Percentiles rank a stretch among this genome's conserved stretches.
Evolutionary conservation across 2,113 vertebrate species (phyloP).

Genomic region (Blennius ocellaris): DNA sequence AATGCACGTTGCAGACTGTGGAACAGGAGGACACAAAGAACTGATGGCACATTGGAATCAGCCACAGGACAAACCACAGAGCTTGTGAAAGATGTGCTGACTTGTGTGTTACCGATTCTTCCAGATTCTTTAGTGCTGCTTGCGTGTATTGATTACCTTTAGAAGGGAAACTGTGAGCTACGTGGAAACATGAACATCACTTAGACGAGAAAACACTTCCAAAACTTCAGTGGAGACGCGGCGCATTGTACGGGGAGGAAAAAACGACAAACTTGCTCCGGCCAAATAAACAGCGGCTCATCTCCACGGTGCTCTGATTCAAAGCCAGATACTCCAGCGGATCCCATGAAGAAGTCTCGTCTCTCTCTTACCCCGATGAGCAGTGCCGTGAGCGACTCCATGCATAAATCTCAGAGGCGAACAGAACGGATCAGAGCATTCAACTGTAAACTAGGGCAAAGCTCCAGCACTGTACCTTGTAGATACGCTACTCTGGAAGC

Average conservation of each 20-base stretch:
- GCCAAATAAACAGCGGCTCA: constrained; percentile 24
- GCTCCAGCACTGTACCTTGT: constrained; percentile 66
- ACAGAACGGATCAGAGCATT: constrained; percentile 68
- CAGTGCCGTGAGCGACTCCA: constrained; percentile 50
- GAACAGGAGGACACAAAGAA: constrained; percentile 35
- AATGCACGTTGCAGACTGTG: constrained; percentile 29
- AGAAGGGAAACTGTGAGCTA: neutral
- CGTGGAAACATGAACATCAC: neutral
- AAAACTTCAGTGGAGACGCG: neutral
- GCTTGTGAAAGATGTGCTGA: constrained; percentile 12
- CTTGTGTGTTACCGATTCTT: constrained; percentile 14
- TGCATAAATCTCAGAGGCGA: constrained; percentile 71
- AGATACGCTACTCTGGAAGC: constrained; percentile 55
- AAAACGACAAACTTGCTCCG: constrained; percentile 56
- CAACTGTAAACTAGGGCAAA: constrained; percentile 82
- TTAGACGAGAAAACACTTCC: constrained; percentile 1
- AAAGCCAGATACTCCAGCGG: constrained; percentile 35
- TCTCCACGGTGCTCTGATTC: constrained; percentile 34
- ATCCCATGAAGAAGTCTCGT: constrained; percentile 39
- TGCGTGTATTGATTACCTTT: neutral
- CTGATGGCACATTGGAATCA: constrained; percentile 31
- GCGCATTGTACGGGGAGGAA: neutral
- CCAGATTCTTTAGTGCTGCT: constrained; percentile 18
- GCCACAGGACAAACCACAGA: constrained; percentile 19
- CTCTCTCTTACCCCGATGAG: constrained; percentile 56